Evolutionary conservation across 1,140 invertebrate species (phyloP).

Genomic region (Macrotrachela quadricornifera): DNA sequence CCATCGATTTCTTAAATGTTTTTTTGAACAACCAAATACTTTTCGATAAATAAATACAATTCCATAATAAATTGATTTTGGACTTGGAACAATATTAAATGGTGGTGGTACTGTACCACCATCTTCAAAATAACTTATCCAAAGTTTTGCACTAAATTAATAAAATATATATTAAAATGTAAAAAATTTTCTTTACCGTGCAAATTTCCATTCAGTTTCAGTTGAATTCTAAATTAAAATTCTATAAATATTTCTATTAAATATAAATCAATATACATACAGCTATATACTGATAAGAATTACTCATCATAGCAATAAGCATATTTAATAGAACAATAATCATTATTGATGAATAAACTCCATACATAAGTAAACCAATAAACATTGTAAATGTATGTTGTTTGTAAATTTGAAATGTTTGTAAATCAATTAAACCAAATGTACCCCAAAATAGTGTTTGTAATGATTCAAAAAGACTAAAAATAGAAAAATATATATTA

Average conservation of each 20-base stretch:
- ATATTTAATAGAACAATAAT: constrained; percentile 80
- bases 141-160: constrained; percentile 51
- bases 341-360: constrained; percentile 81
- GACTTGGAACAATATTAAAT: constrained; percentile 52
- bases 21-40: constrained; percentile 18
- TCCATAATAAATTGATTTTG: constrained; percentile 48
- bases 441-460: constrained; percentile 93
- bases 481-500: no score
- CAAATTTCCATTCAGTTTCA: constrained; percentile 96
- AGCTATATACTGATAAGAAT: constrained; percentile 81
- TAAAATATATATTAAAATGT: no score
- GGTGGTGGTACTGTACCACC: constrained; percentile 80
- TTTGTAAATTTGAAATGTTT: constrained; percentile 53
- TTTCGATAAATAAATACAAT: constrained; percentile 58
- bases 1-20: constrained; percentile 25
- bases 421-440: constrained; percentile 83
- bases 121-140: constrained; percentile 97
- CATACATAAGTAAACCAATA: constrained; percentile 53
- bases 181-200: constrained; percentile 33
- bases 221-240: constrained; percentile 55
- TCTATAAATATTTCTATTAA: background rate
- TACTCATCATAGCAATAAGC: constrained; percentile 93
- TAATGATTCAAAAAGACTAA: constrained; percentile 75
- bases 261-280: constrained; percentile 34
- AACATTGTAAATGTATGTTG: constrained; percentile 35